Base-by-base conservation (phyloP, 1,140 invertebrate species). In the Aphis craccivora region DNA sequence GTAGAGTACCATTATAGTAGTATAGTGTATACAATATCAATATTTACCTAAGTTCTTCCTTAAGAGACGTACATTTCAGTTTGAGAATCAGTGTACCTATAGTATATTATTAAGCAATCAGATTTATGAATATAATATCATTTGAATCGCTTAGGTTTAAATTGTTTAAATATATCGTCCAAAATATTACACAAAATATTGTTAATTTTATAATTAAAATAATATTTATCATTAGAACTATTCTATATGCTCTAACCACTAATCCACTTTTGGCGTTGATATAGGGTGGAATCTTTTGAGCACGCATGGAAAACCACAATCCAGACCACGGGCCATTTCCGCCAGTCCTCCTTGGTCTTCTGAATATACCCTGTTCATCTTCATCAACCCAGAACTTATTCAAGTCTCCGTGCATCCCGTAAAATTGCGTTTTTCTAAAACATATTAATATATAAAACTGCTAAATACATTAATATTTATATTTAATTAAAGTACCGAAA, bases 311-410 rank as follows among this genome's bases (percentile, higher is more conserved):
- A 25, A 94, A 93, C 48, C 94, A 14, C 11, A 94, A 40, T 22
- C 93, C 94, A 14, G 93, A 86, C 93, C 93, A 94, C 22, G 93
- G 92, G 0, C 94, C 94, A 11, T 76, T 53, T 23, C 93, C 92
- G 22, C 88, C 92, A 30, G 93, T 92, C 37, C 93, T 55, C n/a
- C 92, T 84, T 18, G 94, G 94, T 40, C 94, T 93, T 22, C n/a
- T 14, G 35, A 88, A 40, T 5, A 7, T 20, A 6, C 67, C 90
- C 6, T 40, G 37, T 23, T 93, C 8, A 40, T 94, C 94, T 25
- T 93, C 18, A 45, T 94, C 94, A 37, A 55, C 23, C 94, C 94
- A 94, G n/a, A 84, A 93, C 37, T 90, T 23, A 5, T 81, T 90
- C 18, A 14, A 1, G 35, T 93, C 94, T 2, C 87, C 94, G 48